A percentile compares a stretch with the other conserved stretches of the same genome.
These are phyloP conservation scores for Tinamus major DNA, from an alignment of 2,797 vertebrate genomes.

Conservation along the genomic window DNA sequence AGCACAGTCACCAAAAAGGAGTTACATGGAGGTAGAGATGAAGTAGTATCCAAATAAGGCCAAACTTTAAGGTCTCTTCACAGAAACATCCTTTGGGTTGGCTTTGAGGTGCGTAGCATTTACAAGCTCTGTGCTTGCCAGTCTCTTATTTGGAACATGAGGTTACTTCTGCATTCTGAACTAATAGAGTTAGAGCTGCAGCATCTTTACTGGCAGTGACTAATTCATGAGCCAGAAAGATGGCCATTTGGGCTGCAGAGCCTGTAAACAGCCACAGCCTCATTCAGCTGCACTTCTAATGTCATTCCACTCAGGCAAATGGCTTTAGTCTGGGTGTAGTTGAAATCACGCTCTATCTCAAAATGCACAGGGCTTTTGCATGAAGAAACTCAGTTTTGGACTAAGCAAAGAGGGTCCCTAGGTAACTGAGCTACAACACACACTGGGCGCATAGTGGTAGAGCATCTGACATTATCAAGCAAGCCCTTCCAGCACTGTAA, in stretches of 20 bases:
- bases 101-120: not conserved
- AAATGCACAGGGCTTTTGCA: not conserved
- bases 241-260: not conserved
- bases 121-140: not conserved
- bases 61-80: accelerated
- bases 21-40: not conserved
- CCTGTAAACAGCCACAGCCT: not conserved
- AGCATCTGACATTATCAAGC: not conserved
- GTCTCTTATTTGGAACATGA: not conserved
- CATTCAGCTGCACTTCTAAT: not conserved
- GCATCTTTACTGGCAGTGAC: not conserved
- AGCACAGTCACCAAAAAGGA: not conserved
- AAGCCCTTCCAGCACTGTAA: not conserved
- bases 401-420: not conserved
- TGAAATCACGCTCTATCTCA: not conserved
- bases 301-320: not conserved
- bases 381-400: not conserved
- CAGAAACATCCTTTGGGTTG: not conserved
- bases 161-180: not conserved
- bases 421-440: not conserved
- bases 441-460: not conserved
- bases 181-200: not conserved
- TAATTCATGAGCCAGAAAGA: conserved; percentile 11
- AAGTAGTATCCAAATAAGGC: not conserved
- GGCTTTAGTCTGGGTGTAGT: not conserved